These are phyloP conservation scores for Amphipyra tragopoginis DNA, from an alignment of 2,888 invertebrate species.

Conservation along the genomic window DNA sequence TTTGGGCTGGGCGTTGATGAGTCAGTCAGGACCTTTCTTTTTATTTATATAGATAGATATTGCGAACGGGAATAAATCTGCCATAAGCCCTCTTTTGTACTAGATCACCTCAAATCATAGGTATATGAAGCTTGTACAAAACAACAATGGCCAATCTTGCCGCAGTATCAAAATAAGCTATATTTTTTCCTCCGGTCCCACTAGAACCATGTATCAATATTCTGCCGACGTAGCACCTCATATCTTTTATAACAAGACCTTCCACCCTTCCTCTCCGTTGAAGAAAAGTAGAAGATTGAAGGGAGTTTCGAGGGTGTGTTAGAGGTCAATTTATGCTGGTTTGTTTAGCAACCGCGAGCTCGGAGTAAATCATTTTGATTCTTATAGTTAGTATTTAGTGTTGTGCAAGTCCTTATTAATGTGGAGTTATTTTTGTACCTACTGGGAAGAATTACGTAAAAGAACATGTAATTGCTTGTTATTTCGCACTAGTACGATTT, in stretches of 20 bases:
- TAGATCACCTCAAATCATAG: background rate
- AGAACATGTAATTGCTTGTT: too few relatives aligned
- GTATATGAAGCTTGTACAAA: constrained; percentile 2
- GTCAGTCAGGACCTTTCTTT: too few relatives aligned
- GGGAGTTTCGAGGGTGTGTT: background rate
- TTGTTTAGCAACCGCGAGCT: constrained; percentile 15
- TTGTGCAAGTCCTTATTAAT: constrained; percentile 26
- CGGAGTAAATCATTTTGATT: constrained; percentile 46
- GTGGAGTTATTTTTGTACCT: constrained; percentile 27
- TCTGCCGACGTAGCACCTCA: constrained; percentile 46
- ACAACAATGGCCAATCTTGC: constrained; percentile 41
- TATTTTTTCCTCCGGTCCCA: constrained; percentile 35
- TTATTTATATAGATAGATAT: too few relatives aligned
- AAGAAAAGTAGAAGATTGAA: constrained; percentile 6
- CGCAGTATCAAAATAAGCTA: constrained; percentile 37
- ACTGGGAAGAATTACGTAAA: constrained; percentile 6
- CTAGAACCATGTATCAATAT: constrained; percentile 49
- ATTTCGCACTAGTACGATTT: too few relatives aligned
- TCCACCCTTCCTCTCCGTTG: background rate
- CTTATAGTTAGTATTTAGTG: constrained; percentile 44
- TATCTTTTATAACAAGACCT: constrained; percentile 33
- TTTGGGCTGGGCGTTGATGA: too few relatives aligned
- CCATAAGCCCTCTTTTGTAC: background rate
- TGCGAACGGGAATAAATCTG: too few relatives aligned
- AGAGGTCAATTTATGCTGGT: constrained; percentile 20